Evolutionary conservation across 2,888 invertebrate genomes (phyloP).

Genomic region (Brachypterus glaber): DNA sequence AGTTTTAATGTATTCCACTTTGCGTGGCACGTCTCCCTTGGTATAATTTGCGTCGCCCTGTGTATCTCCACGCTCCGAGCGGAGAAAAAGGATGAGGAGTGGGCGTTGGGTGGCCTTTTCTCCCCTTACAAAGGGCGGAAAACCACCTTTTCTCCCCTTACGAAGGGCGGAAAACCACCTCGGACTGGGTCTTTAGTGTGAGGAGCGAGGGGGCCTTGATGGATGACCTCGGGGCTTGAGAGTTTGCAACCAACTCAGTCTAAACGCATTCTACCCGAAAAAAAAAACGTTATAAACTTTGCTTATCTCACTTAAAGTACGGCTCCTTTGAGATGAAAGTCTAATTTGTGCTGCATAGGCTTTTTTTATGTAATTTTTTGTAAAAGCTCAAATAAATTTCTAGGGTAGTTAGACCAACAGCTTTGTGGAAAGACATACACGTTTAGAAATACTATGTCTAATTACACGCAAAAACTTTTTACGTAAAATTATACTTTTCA

Average conservation of each 20-base stretch:
- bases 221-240: conserved; percentile 40
- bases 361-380: too few relatives aligned
- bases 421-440: too few relatives aligned
- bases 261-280: conserved; percentile 19
- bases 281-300: conserved; percentile 32
- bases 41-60: conserved; percentile 24
- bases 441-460: too few relatives aligned
- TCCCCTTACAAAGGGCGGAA: conserved; percentile 29
- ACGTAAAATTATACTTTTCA: too few relatives aligned
- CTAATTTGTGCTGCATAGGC: too few relatives aligned
- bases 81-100: conserved; percentile 31
- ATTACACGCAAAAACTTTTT: too few relatives aligned
- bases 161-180: conserved; percentile 27
- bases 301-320: conserved; percentile 31
- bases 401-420: conserved; percentile 10
- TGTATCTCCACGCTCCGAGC: conserved; percentile 16
- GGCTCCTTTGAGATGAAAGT: conserved; percentile 29
- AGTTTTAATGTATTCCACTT: conserved; percentile 27
- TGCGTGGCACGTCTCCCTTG: conserved; percentile 22
- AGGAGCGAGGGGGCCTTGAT: conserved; percentile 38
- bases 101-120: conserved; percentile 23
- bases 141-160: conserved; percentile 26
- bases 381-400: too few relatives aligned
- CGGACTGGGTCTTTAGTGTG: conserved; percentile 32
- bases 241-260: conserved; percentile 23